A percentile compares a stretch with the other conserved stretches of the same genome.
phyloP scores from a whole-genome alignment of 2,797 vertebrate species.

The Sebastiscus tertius region DNA sequence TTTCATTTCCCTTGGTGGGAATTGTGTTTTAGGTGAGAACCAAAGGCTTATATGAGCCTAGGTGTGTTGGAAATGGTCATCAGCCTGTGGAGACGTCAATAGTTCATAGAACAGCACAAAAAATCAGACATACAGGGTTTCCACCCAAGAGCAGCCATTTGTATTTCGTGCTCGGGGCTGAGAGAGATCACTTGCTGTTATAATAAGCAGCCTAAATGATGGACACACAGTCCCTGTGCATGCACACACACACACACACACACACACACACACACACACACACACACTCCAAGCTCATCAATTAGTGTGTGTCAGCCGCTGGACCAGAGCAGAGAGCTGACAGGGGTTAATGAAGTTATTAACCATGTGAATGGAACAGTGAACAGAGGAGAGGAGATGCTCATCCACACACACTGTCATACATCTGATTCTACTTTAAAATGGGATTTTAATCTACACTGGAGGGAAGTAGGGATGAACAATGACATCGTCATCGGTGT shows the following conservation, averaged over 20 bases:
- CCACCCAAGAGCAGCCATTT: not conserved
- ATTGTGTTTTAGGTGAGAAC: not conserved
- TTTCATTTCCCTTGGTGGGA: not conserved
- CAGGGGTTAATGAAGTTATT: constrained; percentile 53
- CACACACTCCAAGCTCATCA: constrained; percentile 2
- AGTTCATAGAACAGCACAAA: not conserved
- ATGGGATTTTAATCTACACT: not conserved
- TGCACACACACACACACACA: not conserved
- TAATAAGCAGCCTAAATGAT: constrained; percentile 1
- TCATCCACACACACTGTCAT: constrained; percentile 2
- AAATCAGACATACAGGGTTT: not conserved
- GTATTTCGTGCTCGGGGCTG: not conserved
- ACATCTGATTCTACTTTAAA: not conserved
- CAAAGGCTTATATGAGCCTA: not conserved
- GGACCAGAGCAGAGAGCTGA: constrained; percentile 26
- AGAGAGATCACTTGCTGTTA: constrained; percentile 3
- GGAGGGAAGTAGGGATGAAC: not conserved
- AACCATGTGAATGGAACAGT: constrained; percentile 22
- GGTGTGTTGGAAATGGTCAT: not conserved
- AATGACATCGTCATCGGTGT: not conserved
- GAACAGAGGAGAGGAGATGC: constrained; percentile 1
- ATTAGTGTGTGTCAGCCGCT: constrained; percentile 3
- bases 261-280: not conserved
- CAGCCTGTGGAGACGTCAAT: not conserved
- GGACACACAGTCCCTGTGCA: not conserved